A percentile compares a stretch with the other conserved stretches of the same genome.
Conservation (phyloP, 2,797 vertebrate genomes). For the Cynodonichthys magdalenae region DNA sequence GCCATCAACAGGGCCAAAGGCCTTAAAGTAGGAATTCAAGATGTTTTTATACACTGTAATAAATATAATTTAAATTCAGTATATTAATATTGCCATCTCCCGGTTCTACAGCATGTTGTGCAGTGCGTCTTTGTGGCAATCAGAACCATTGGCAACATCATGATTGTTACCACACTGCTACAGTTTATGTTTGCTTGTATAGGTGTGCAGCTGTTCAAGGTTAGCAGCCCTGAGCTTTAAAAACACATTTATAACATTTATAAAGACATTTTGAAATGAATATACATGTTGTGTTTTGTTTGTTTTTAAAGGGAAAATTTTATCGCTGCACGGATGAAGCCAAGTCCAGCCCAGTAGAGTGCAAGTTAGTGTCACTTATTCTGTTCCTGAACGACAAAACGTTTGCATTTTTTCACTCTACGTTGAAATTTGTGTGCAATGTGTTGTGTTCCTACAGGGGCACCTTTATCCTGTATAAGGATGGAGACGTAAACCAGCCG, state of each 20-base stretch:
- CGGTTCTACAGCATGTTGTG: slow-evolving; percentile 90
- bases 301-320: slow-evolving; percentile 90
- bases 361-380: slow-evolving; percentile 85
- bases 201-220: slow-evolving; percentile 98
- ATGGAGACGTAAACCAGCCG: slow-evolving; percentile 94
- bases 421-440: background rate
- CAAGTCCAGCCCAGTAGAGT: slow-evolving; percentile 91
- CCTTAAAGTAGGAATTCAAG: slow-evolving; percentile 86
- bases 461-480: slow-evolving; percentile 95
- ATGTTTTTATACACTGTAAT: background rate
- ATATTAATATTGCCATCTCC: slow-evolving; percentile 5
- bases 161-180: slow-evolving; percentile 98
- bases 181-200: slow-evolving; percentile 99
- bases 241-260: background rate
- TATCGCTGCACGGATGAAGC: slow-evolving; percentile 97
- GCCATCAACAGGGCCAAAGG: slow-evolving; percentile 99
- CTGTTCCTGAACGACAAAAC: background rate
- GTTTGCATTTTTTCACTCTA: background rate
- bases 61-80: background rate
- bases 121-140: slow-evolving; percentile 99
- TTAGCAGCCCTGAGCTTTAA: slow-evolving; percentile 57
- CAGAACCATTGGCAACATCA: slow-evolving; percentile 98
- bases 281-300: background rate
- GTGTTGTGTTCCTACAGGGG: slow-evolving; percentile 79
- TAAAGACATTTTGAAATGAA: background rate